phyloP scores from a whole-genome alignment of 2,888 invertebrate genomes.

The Thumatha senex region DNA sequence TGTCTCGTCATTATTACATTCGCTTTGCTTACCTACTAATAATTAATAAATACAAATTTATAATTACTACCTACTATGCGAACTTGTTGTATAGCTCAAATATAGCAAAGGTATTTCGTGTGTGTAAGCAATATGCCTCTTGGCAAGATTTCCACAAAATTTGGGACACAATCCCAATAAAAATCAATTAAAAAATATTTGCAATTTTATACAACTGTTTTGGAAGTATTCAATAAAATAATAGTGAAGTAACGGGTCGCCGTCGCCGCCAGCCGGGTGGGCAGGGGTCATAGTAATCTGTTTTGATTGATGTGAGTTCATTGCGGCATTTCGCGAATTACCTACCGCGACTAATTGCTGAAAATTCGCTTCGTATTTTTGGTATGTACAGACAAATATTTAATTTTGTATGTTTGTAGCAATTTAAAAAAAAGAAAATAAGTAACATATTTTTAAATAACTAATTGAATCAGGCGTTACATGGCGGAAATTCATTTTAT shows the following conservation, averaged over 20 bases:
- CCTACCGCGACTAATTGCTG: constrained; percentile 38
- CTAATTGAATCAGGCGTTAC: too few relatives aligned
- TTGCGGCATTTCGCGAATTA: constrained; percentile 30
- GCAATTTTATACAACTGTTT: constrained; percentile 26
- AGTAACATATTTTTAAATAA: too few relatives aligned
- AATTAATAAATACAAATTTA: too few relatives aligned
- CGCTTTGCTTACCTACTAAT: too few relatives aligned
- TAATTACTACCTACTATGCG: too few relatives aligned
- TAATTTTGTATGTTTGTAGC: constrained; percentile 5
- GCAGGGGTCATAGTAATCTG: constrained; percentile 13
- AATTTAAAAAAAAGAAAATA: too few relatives aligned
- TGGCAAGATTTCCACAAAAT: neutral
- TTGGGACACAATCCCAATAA: neutral
- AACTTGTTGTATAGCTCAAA: too few relatives aligned
- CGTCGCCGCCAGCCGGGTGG: neutral
- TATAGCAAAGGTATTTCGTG: too few relatives aligned
- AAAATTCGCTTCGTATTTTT: constrained; percentile 23
- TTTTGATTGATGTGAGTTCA: constrained; percentile 32
- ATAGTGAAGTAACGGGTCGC: constrained; percentile 28
- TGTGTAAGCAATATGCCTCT: too few relatives aligned
- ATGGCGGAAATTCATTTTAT: too few relatives aligned
- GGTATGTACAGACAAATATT: neutral
- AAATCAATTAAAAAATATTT: constrained; percentile 24
- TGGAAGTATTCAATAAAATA: neutral
- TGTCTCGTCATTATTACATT: too few relatives aligned